Conservation (phyloP, 2,113 vertebrate genomes). For the Trinectes maculatus region DNA sequence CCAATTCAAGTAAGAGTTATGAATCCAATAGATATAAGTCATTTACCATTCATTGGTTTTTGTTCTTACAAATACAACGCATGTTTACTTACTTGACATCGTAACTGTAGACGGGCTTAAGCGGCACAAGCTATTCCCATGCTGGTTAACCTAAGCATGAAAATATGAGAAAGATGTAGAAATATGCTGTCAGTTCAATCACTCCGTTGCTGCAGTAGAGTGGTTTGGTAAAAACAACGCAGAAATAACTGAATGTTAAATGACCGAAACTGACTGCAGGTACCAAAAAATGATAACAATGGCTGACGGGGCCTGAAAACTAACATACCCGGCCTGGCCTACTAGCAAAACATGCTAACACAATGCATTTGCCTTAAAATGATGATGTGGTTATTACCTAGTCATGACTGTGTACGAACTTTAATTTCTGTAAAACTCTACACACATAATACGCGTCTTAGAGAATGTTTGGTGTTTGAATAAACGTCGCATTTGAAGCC, state of each 20-base stretch:
- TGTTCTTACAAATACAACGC: neutral
- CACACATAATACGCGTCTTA: accelerated
- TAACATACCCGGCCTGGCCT: conserved; percentile 1
- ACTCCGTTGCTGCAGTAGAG: neutral
- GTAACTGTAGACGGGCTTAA: conserved; percentile 33
- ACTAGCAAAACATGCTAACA: conserved; percentile 14
- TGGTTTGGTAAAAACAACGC: neutral
- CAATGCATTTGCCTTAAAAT: neutral
- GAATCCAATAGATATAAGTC: too few relatives aligned
- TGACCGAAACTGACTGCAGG: neutral
- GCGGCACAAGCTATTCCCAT: conserved; percentile 11
- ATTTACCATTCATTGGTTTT: neutral
- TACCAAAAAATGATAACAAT: neutral
- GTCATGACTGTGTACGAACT: accelerated
- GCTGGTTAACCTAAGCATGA: neutral
- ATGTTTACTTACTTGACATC: conserved; percentile 80
- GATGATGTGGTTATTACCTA: accelerated
- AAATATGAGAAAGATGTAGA: neutral
- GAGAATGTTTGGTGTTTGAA: neutral
- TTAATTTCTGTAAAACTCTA: accelerated
- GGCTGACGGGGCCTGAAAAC: neutral
- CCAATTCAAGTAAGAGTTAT: too few relatives aligned
- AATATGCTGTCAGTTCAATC: neutral
- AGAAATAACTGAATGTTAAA: neutral
- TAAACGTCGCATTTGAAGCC: neutral